phyloP scores from a whole-genome alignment of 2,888 invertebrate species.

The Caenorhabditis sp. region DNA sequence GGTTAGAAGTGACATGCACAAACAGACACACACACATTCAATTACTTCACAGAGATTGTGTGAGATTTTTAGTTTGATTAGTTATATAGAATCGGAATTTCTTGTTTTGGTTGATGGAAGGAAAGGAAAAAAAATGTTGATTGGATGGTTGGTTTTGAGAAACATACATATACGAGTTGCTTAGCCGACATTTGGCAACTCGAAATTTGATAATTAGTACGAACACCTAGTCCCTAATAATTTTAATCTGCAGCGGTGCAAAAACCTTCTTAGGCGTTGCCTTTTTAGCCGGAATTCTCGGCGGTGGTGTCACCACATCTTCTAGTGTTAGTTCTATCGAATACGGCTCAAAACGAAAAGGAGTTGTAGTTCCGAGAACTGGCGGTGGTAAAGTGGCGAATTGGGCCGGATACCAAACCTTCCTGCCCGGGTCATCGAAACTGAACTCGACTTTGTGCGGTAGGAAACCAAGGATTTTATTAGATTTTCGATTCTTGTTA shows the following conservation, averaged over 20 bases:
- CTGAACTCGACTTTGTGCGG: conserved; percentile 28
- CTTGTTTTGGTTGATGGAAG: neutral
- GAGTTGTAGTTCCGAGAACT: neutral
- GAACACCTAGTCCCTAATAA: neutral
- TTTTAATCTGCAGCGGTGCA: conserved; percentile 20
- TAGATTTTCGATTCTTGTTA: conserved; percentile 27
- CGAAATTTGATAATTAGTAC: too few species aligned
- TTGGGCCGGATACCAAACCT: neutral
- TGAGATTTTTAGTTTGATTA: neutral
- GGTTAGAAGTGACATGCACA: too few species aligned
- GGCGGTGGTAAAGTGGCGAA: conserved; percentile 27
- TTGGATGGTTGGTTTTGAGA: too few species aligned
- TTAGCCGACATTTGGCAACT: too few species aligned
- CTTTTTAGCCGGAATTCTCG: conserved; percentile 26
- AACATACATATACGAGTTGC: too few species aligned
- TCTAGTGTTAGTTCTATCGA: conserved; percentile 42
- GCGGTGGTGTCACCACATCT: conserved; percentile 29
- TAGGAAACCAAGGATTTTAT: conserved; percentile 22
- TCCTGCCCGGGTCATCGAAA: conserved; percentile 15
- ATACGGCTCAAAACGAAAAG: conserved; percentile 30
- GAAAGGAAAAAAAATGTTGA: too few species aligned
- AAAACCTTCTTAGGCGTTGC: conserved; percentile 12
- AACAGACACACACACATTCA: neutral
- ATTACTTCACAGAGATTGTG: neutral
- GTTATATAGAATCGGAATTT: neutral